Conservation (phyloP, 2,113 vertebrate genomes). For the Stomatorhinus ivindoensis region DNA sequence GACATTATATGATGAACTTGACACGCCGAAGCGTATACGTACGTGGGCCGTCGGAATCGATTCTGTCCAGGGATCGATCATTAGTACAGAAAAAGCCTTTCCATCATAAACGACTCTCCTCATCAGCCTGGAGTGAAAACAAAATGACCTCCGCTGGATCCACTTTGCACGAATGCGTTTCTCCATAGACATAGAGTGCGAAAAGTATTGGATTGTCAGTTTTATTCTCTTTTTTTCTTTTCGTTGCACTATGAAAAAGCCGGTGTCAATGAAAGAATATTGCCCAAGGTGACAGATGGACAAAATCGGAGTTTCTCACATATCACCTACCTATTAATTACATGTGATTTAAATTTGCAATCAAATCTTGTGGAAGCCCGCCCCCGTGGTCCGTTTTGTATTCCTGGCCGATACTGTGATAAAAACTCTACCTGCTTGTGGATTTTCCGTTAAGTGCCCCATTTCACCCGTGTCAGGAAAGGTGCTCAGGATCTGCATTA, state of each 20-base stretch:
- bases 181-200: background rate
- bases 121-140: constrained; percentile 1
- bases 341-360: background rate
- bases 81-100: background rate
- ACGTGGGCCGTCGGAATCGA: background rate
- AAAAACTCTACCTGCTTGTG: background rate
- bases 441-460: background rate
- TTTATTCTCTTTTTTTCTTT: background rate
- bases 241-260: background rate
- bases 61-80: background rate
- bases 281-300: background rate
- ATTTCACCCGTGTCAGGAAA: background rate
- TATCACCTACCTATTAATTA: constrained; percentile 11
- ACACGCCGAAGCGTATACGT: background rate
- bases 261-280: background rate
- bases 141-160: background rate
- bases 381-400: background rate
- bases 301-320: background rate
- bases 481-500: background rate
- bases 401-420: background rate
- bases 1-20: background rate
- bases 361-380: background rate
- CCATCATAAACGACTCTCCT: background rate
- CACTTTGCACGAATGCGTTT: background rate
- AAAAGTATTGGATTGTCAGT: background rate